phyloP scores from a whole-genome alignment of 2,797 vertebrate genomes.

The Characodon lateralis region DNA sequence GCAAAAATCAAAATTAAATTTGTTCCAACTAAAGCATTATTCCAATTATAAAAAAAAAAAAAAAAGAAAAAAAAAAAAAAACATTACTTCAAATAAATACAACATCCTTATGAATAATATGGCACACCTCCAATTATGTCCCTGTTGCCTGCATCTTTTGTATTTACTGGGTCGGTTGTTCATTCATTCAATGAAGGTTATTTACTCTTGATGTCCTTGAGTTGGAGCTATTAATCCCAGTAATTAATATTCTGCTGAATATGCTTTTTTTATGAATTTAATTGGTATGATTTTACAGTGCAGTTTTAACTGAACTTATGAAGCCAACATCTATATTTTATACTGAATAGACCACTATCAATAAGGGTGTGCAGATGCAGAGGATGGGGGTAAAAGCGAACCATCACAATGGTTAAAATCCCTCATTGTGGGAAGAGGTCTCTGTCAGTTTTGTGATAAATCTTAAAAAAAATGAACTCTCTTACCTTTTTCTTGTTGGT shows the following conservation, averaged over 20 bases:
- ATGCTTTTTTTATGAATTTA: neutral
- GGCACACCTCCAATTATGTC: neutral
- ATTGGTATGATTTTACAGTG: too few relatives aligned
- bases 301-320: neutral
- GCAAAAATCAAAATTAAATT: neutral
- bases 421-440: neutral
- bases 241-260: neutral
- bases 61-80: neutral
- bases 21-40: neutral
- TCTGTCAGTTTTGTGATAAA: neutral
- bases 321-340: neutral
- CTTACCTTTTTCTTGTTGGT: conserved; percentile 97
- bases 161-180: neutral
- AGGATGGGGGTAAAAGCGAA: neutral
- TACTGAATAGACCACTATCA: neutral
- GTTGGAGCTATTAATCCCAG: neutral
- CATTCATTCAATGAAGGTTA: neutral
- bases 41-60: neutral
- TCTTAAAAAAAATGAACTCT: neutral
- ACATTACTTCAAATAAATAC: neutral
- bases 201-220: neutral
- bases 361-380: neutral
- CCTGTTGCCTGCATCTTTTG: neutral
- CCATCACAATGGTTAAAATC: neutral
- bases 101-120: neutral